A percentile compares a stretch with the other conserved stretches of the same genome.
phyloP scores from a whole-genome alignment of 2,113 vertebrate species.

The Alligator mississippiensis region DNA sequence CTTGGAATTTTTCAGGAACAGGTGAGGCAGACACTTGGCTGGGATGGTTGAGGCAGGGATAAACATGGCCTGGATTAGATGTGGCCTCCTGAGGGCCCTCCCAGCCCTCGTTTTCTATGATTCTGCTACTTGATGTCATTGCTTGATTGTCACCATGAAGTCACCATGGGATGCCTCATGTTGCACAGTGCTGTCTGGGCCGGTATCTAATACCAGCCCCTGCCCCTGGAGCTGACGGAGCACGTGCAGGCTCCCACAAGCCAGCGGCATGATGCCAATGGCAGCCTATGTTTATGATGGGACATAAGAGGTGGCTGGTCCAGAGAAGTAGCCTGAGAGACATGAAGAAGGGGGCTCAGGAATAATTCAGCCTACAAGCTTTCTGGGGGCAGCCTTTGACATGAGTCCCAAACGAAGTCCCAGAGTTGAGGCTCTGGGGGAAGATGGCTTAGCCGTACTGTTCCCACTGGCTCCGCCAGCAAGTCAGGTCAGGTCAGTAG shows the following conservation, averaged over 20 bases:
- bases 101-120: too few species aligned
- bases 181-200: not conserved
- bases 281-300: rapidly evolving
- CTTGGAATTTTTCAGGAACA: too few species aligned
- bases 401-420: too few species aligned
- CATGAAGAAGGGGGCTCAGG: not conserved
- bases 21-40: too few species aligned
- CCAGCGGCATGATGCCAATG: not conserved
- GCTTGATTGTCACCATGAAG: not conserved
- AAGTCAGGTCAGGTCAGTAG: not conserved
- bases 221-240: not conserved
- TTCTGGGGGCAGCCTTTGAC: not conserved
- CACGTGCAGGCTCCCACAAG: not conserved
- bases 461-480: too few species aligned
- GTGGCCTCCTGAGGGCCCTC: too few species aligned
- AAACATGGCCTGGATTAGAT: too few species aligned
- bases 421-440: too few species aligned
- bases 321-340: not conserved
- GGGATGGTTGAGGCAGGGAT: too few species aligned
- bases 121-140: not conserved
- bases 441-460: too few species aligned
- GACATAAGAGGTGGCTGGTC: not conserved
- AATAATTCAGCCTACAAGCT: not conserved
- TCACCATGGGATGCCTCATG: not conserved
- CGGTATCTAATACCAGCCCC: not conserved